Evolutionary conservation across 2,797 vertebrate species (phyloP), one percentile per base, ranked within the genome.

Genomic region (Myoxocephalus aenaeus): DNA sequence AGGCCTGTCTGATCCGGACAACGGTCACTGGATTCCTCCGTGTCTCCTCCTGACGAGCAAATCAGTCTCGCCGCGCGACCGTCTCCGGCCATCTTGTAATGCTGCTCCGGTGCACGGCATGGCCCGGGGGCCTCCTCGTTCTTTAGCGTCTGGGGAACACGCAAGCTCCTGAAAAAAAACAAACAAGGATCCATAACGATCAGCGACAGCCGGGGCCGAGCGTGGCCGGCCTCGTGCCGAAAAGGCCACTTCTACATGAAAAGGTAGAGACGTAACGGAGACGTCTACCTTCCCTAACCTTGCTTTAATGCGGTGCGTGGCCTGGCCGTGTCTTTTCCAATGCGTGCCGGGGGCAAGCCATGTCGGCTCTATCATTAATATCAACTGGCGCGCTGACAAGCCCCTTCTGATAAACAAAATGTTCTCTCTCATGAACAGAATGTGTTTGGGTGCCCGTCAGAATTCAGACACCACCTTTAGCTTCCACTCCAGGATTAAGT

Each of bases 181-280:
- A 86, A n/a, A n/a, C n/a, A n/a, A 86, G 89, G 92, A 94, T 92
- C 93, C 87, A 92, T 94, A 94, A 94, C 90, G 48, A 91, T 86
- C 90, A 86, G 89, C 51, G 93, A 94, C 93, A 94, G 91, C 82
- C 75, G 74, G 81, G 89, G 85, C 89, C 54, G 14, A 83, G 82
- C 83, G 7, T 0, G 79, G 84, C 88, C 44, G 65, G 85, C 85
- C 89, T 86, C 77, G 56, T 79, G 83, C 77, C 34, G 89, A 64
- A 92, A 91, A 91, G 92, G 89, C 92, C 92, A 90, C 88, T 77
- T 82, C 82, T 83, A 87, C 91, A 91, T 89, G 91, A 87, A 91
- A 85, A 91, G 90, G 91, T 86, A 90, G 83, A 90, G 90, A 88
- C 84, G 68, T 59, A 77, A 77, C 63, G 48, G 64, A 81, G 81